phyloP scores from a whole-genome alignment of 2,113 vertebrate genomes.

The Chelonoidis abingdonii region DNA sequence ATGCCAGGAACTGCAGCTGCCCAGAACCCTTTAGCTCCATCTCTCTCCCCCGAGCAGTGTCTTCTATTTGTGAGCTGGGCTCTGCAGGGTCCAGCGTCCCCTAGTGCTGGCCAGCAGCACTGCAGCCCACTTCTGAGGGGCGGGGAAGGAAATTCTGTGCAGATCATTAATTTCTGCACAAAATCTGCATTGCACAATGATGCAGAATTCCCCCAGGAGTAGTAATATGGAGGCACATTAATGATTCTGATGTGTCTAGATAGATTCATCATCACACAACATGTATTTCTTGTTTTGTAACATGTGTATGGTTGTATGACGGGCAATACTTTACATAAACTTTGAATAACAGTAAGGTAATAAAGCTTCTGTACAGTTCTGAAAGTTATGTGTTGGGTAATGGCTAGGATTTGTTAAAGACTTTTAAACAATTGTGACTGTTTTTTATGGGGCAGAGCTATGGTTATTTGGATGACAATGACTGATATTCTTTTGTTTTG shows the following conservation, averaged over 20 bases:
- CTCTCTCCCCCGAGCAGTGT: too few relatives aligned
- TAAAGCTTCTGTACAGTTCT: not conserved
- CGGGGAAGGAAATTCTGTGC: too few relatives aligned
- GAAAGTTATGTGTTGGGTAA: not conserved
- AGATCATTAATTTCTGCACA: too few relatives aligned
- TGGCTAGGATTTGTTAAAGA: not conserved
- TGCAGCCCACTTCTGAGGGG: too few relatives aligned
- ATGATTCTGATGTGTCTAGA: not conserved
- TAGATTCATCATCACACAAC: not conserved
- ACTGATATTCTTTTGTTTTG: not conserved
- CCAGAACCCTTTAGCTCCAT: too few relatives aligned
- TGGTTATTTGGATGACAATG: not conserved
- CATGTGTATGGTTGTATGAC: not conserved
- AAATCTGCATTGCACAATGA: too few relatives aligned
- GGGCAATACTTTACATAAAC: not conserved
- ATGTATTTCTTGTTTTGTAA: not conserved
- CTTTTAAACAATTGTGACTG: not conserved
- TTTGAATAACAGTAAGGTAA: not conserved
- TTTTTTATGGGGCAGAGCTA: not conserved
- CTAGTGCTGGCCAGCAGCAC: too few relatives aligned
- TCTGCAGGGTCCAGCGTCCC: too few relatives aligned
- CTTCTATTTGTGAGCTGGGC: too few relatives aligned
- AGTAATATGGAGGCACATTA: not conserved
- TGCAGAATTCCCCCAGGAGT: too few relatives aligned
- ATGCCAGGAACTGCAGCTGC: too few relatives aligned